Percentiles rank a stretch among this genome's conserved stretches.
Conservation (phyloP, 2,888 invertebrate species). For the Agrenia bidenticulata region DNA sequence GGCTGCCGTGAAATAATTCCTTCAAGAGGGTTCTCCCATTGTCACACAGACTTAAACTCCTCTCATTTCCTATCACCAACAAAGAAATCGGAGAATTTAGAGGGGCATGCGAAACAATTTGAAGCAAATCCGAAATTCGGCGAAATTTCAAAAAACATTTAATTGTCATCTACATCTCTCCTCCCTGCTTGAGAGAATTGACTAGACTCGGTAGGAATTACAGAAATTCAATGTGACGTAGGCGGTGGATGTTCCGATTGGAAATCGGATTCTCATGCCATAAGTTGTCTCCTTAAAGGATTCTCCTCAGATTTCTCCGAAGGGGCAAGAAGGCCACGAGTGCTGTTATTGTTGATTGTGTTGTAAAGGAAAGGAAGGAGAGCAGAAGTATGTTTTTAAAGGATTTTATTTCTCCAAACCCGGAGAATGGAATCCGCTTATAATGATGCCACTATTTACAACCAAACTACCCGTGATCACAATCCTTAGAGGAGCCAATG, state of each 20-base stretch:
- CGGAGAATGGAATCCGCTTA: slow-evolving; percentile 13
- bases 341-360: slow-evolving; percentile 1
- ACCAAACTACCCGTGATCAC: slow-evolving; percentile 5
- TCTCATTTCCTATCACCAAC: slow-evolving; percentile 1
- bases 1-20: slow-evolving; percentile 2
- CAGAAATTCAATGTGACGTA: no score
- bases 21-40: slow-evolving; percentile 1
- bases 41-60: slow-evolving; percentile 8
- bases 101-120: background rate
- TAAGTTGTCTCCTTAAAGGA: slow-evolving; percentile 5
- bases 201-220: no score
- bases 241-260: background rate
- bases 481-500: background rate
- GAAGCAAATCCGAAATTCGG: no score
- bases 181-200: no score
- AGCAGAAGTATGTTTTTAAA: slow-evolving; percentile 28
- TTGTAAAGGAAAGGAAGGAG: background rate
- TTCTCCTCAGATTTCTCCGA: slow-evolving; percentile 5
- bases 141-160: no score
- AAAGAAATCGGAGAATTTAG: background rate
- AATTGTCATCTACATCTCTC: no score
- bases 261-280: slow-evolving; percentile 10
- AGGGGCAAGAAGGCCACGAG: background rate
- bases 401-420: slow-evolving; percentile 25
- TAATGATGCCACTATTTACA: slow-evolving; percentile 15